A percentile compares a stretch with the other conserved stretches of the same genome.
Evolutionary conservation across 2,113 vertebrate species (phyloP).

Genomic region (Centrocercus urophasianus): DNA sequence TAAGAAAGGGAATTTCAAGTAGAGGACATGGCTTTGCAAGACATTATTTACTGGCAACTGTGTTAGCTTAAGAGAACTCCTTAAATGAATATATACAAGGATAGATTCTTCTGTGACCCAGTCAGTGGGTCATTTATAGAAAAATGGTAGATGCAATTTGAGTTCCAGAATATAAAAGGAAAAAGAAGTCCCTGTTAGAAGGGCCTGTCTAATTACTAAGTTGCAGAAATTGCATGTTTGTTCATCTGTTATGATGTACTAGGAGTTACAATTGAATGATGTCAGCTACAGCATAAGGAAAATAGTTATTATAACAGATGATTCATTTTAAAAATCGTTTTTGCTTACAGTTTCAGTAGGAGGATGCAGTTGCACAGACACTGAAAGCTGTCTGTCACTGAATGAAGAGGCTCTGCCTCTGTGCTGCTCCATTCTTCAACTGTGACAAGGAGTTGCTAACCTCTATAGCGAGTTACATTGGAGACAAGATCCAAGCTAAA

Average conservation of each 20-base stretch:
- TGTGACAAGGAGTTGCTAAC: background rate
- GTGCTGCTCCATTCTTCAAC: background rate
- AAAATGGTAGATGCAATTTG: conserved; percentile 1
- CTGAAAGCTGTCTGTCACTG: background rate
- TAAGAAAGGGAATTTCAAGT: conserved; percentile 35
- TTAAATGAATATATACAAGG: conserved; percentile 4
- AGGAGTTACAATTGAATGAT: conserved; percentile 45
- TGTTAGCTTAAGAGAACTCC: conserved; percentile 13
- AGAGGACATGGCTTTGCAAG: conserved; percentile 9
- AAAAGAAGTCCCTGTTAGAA: conserved; percentile 16
- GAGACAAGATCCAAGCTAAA: background rate
- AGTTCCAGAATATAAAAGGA: conserved; percentile 14
- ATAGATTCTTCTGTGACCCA: conserved; percentile 15
- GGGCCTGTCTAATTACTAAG: conserved; percentile 42
- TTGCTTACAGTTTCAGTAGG: background rate
- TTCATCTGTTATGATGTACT: conserved; percentile 50
- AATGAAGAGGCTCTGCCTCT: background rate
- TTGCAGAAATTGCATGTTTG: conserved; percentile 49
- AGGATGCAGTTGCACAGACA: background rate
- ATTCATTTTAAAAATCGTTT: conserved; percentile 40
- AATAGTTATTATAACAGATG: background rate
- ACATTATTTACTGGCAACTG: conserved; percentile 18
- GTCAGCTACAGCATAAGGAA: conserved; percentile 35
- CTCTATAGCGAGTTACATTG: background rate
- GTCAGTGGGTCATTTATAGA: conserved; percentile 9